phyloP scores from a whole-genome alignment of 1,140 invertebrate species.

The Drosophila guanche region DNA sequence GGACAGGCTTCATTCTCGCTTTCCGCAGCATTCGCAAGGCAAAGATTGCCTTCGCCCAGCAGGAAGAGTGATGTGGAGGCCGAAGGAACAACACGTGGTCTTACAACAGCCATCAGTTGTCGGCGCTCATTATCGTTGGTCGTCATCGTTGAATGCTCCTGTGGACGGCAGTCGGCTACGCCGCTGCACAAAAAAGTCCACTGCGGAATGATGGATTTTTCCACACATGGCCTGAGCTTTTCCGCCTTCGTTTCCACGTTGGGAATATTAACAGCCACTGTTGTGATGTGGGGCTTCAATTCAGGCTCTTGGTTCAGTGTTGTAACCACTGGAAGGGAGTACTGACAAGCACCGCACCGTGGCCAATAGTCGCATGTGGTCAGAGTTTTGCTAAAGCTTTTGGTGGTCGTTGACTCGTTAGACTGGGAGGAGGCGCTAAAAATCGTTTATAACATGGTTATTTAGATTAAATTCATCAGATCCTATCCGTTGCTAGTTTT shows the following conservation, averaged over 20 bases:
- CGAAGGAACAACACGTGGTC: conserved; percentile 50
- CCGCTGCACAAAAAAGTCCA: conserved; percentile 70
- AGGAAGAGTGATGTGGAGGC: conserved; percentile 51
- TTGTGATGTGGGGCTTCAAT: conserved; percentile 38
- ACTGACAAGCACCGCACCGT: conserved; percentile 62
- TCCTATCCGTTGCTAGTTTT: too few relatives aligned
- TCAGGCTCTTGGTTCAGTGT: not conserved
- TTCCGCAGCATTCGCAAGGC: not conserved
- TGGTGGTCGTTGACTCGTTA: conserved; percentile 29
- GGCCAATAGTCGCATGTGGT: conserved; percentile 77
- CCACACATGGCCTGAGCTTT: not conserved
- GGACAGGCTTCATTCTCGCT: not conserved
- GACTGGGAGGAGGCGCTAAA: conserved; percentile 28
- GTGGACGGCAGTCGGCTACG: conserved; percentile 22
- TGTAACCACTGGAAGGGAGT: conserved; percentile 1
- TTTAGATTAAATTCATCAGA: too few relatives aligned
- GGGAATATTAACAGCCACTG: conserved; percentile 46
- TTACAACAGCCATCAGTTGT: conserved; percentile 42
- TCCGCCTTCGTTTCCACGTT: conserved; percentile 16
- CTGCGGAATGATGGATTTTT: conserved; percentile 23
- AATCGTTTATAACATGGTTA: conserved; percentile 13
- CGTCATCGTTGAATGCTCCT: not conserved
- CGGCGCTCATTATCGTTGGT: conserved; percentile 10
- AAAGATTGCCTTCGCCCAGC: conserved; percentile 56
- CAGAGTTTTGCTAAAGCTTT: conserved; percentile 58